Conservation (phyloP, 2,113 vertebrate genomes). For the Protomyctophum bolini region DNA sequence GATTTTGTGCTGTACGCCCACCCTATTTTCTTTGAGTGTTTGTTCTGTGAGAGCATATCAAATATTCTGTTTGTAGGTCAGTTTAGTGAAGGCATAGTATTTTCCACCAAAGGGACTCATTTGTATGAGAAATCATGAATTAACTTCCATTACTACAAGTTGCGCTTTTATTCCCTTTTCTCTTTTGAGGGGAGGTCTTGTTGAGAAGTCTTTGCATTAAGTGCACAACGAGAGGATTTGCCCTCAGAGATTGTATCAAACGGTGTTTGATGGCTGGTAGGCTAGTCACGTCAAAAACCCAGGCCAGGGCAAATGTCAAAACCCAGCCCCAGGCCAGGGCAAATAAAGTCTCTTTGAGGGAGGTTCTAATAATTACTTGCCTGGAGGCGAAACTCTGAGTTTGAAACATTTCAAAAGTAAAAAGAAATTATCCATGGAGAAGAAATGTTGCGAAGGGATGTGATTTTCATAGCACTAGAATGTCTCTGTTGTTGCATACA, state of each 20-base stretch:
- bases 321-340: neutral
- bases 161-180: constrained; percentile 30
- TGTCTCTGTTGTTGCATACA: too few relatives aligned
- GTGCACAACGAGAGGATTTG: constrained; percentile 6
- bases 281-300: constrained; percentile 15
- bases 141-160: constrained; percentile 25
- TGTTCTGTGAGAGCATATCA: constrained; percentile 40
- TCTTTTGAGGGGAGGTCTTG: constrained; percentile 39
- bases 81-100: constrained; percentile 15
- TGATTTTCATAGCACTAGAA: neutral
- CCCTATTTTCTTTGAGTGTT: constrained; percentile 36
- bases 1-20: constrained; percentile 48
- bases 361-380: constrained; percentile 23
- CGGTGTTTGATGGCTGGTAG: constrained; percentile 4
- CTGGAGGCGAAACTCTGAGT: constrained; percentile 13
- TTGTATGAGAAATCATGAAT: constrained; percentile 36
- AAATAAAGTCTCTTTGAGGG: constrained; percentile 37
- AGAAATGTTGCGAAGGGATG: constrained; percentile 10
- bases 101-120: constrained; percentile 38
- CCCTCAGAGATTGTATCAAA: constrained; percentile 37
- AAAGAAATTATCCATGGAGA: constrained; percentile 31
- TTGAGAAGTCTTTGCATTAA: constrained; percentile 19
- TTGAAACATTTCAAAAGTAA: constrained; percentile 11
- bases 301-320: too few relatives aligned
- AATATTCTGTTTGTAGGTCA: constrained; percentile 64